Conservation (phyloP, 2,113 vertebrate species). For the human region DNA sequence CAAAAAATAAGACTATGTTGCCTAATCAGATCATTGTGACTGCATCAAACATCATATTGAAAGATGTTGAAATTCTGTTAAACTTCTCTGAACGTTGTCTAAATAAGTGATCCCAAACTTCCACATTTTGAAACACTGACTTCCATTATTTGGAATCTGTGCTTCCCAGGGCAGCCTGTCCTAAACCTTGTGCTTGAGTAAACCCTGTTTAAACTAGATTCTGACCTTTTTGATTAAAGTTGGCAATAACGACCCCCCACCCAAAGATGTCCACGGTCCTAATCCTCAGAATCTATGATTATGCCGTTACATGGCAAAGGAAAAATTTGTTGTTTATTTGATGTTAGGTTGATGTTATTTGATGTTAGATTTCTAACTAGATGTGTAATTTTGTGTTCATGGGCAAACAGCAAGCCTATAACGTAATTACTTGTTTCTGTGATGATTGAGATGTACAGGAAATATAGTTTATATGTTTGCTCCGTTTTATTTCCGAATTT, state of each 20-base stretch:
- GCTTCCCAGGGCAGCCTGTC: background rate
- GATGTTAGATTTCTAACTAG: too few relatives aligned
- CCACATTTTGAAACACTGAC: background rate
- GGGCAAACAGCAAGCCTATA: background rate
- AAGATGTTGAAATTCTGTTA: background rate
- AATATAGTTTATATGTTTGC: background rate
- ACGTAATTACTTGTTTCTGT: background rate
- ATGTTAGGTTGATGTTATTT: too few relatives aligned
- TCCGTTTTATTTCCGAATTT: background rate
- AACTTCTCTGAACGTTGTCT: background rate
- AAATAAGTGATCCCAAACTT: background rate
- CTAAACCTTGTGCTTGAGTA: background rate
- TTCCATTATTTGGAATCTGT: background rate
- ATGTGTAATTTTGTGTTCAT: background rate
- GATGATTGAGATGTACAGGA: background rate
- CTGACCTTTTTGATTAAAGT: background rate
- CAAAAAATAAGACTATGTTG: background rate
- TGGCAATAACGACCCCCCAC: background rate
- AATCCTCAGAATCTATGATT: background rate
- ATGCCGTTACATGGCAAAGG: background rate
- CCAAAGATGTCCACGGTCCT: rapidly evolving
- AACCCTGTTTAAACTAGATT: background rate
- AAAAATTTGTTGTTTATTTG: background rate
- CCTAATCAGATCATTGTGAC: background rate
- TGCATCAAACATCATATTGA: background rate